Evolutionary conservation across 2,113 vertebrate genomes (phyloP), one percentile per base, ranked within the genome.

Genomic region (Paradisaea rubra): DNA sequence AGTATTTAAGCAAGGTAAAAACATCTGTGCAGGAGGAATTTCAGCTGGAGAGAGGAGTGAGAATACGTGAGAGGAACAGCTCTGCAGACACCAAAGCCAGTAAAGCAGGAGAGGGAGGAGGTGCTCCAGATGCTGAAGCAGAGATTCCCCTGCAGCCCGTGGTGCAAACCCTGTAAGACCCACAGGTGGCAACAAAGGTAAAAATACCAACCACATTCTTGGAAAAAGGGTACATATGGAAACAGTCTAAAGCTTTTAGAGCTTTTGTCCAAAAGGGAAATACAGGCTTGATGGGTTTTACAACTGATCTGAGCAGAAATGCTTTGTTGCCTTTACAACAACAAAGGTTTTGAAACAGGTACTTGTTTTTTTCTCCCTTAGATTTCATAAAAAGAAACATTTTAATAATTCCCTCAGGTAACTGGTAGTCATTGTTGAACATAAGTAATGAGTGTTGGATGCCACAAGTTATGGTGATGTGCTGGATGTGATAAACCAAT

Each of bases 371-470:
- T 11, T 1, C 21, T 21, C 57, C 4, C 9, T 89, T 33, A 49
- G 35, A 69, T 94, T 96, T 97, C 93, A 79, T 87, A 91, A 82
- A 35, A 77, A 85, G 86, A 92, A 93, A 42, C 35, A 85, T 41
- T 84, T 89, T 88, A 60, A 66, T 81, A 79, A 45, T 47, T 91
- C 85, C 86, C 73, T 84, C 59, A 83, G 78, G 91, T 81, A 84
- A 77, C 13, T 37, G 54, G 4, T 86, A 85, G 49, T 72, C 60
- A 76, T 89, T 93, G 74, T 33, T 95, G 89, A 84, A 79, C 63
- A 82, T 84, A 89, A 87, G 13, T 52, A 65, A 82, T 71, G 79
- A 94, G 28, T 37, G 73, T 82, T 72, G 25, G 65, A 82, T 82
- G 5, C 25, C 81, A n/a, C 39, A 63, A 92, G 31, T 37, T 87